Base-by-base conservation (phyloP, 2,888 invertebrate genomes). In the Cheilosia soror region DNA sequence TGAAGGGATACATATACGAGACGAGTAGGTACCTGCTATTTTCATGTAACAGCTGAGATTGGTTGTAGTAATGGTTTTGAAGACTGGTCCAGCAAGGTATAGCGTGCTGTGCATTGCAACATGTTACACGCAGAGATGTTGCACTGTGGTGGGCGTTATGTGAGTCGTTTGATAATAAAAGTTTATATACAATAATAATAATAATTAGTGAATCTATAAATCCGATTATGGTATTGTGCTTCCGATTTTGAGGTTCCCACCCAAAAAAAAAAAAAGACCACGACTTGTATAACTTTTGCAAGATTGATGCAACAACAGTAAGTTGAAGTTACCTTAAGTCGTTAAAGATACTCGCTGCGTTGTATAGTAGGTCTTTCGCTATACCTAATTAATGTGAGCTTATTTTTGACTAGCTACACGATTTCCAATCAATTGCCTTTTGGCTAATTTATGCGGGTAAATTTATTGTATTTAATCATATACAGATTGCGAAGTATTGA, bases 81-180 rank as follows among this genome's bases (percentile, higher is more conserved):
- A 25, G 60, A 69, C 49, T 71, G 51, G 81, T 82, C 69, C 47
- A 51, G 44, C 65, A 63, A 71, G 80, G 60, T 80, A 29, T 57
- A 9, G 13, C 11, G 53, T 20, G 20, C 20, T 20, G 20, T 27
- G 25, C 51, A 40, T 81, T 76, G 47, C 76, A 63, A 76, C 53
- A 76, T 60, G 31, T n/a, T 27, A 31, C 1, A 13, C 4, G 6
- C 49, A 33, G 31, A 53, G 15, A 53, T 53, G 20, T 29, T 37
- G 40, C 33, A 29, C 57, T 29, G 5, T 53, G 68, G 79, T 68
- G 68, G 75, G 80, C 49, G 58, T 60, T 15, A 31, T 44, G 51
- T 25, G 71, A 33, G 33, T 4, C 20, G 13, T 29, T 33, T 33
- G 33, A 31, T 33, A 44, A n/a, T n/a, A n/a, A n/a, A n/a, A n/a